Evolutionary conservation across 2,113 vertebrate species (phyloP).

Genomic region (Petrocephalus zakoni): DNA sequence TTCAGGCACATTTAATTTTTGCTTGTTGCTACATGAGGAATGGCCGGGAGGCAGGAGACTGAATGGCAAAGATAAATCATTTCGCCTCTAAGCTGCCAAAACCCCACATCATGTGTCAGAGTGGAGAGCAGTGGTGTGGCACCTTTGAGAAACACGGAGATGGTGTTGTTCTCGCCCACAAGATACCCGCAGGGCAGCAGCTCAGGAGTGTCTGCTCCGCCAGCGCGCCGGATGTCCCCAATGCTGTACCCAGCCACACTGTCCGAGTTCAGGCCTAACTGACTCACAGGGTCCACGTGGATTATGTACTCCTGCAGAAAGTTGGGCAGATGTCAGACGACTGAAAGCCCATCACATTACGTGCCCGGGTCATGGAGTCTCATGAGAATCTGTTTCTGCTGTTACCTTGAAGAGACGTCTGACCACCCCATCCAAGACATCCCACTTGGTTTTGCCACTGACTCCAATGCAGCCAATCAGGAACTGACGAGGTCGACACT

Average conservation of each 20-base stretch:
- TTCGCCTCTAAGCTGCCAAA: neutral
- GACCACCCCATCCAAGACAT: constrained; percentile 92
- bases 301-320: constrained; percentile 82
- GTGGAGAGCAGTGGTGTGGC: constrained; percentile 3
- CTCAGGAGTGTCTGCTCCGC: constrained; percentile 71
- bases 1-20: neutral
- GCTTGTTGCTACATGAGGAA: neutral
- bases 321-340: neutral
- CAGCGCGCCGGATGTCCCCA: constrained; percentile 76
- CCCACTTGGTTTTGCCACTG: constrained; percentile 98
- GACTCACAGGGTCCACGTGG: constrained; percentile 83
- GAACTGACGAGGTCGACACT: constrained; percentile 71
- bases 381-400: neutral
- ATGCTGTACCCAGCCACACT: constrained; percentile 91
- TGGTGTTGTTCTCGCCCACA: constrained; percentile 90
- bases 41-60: neutral
- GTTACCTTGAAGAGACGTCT: constrained; percentile 89
- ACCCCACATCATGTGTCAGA: neutral
- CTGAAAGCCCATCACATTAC: neutral
- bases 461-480: constrained; percentile 96
- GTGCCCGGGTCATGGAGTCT: neutral
- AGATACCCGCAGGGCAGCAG: constrained; percentile 94
- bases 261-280: constrained; percentile 87
- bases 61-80: neutral
- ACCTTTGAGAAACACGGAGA: constrained; percentile 88